Conservation (phyloP, 1,140 invertebrate species). For the Bilobella aurantiaca region DNA sequence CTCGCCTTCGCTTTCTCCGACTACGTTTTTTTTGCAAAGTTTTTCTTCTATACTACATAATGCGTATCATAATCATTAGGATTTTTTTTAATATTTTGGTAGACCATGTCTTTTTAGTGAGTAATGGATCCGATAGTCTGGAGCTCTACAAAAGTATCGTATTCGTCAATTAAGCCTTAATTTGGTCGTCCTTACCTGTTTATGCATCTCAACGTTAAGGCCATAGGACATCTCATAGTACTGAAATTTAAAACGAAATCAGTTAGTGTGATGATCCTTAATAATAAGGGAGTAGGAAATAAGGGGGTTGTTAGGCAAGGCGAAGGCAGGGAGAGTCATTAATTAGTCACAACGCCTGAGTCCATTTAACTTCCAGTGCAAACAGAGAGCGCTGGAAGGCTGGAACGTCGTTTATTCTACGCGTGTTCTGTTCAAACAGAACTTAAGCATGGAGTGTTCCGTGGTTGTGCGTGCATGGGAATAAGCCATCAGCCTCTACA, state of each 20-base stretch:
- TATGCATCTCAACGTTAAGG: slow-evolving; percentile 57
- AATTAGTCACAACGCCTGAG: slow-evolving; percentile 19
- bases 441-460: background rate
- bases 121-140: no score
- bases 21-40: no score
- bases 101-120: no score
- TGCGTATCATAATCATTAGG: no score
- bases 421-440: no score
- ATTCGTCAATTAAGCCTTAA: background rate
- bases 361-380: background rate
- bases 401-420: no score
- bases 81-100: no score
- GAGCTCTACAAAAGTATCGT: background rate
- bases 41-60: no score
- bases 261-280: slow-evolving; percentile 18
- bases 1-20: no score
- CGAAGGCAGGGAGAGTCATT: slow-evolving; percentile 20
- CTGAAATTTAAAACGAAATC: slow-evolving; percentile 39
- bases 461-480: slow-evolving; percentile 1
- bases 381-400: no score
- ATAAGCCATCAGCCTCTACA: background rate
- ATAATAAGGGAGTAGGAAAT: background rate
- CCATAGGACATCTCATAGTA: slow-evolving; percentile 59
- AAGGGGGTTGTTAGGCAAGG: slow-evolving; percentile 16
- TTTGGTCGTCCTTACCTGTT: slow-evolving; percentile 45